Conservation (phyloP, 2,113 vertebrate genomes). For the Loxodonta africana region DNA sequence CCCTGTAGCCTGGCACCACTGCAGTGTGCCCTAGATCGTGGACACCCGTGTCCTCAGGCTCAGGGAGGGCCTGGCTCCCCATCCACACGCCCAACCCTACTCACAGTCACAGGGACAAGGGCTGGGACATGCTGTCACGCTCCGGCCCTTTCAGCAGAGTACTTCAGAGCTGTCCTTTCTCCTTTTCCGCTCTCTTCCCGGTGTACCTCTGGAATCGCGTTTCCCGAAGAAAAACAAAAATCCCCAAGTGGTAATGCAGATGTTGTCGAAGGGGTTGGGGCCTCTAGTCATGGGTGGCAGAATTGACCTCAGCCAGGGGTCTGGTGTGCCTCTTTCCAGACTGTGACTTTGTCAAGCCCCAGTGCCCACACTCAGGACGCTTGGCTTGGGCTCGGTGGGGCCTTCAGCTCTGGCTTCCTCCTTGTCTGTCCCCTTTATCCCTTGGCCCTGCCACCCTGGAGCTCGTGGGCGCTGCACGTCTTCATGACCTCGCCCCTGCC, state of each 20-base stretch:
- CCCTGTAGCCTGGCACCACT: not conserved
- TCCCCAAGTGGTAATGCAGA: accelerated
- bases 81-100: not conserved
- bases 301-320: not conserved
- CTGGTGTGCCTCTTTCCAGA: not conserved
- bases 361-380: not conserved
- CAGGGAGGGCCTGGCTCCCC: not conserved
- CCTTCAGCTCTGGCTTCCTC: not conserved
- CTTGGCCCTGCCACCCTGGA: not conserved
- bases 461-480: not conserved
- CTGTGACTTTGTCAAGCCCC: not conserved
- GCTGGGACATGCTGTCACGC: accelerated
- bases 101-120: accelerated
- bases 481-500: not conserved
- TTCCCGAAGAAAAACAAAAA: not conserved
- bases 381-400: accelerated
- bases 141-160: accelerated
- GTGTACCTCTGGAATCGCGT: accelerated
- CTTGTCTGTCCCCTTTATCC: not conserved
- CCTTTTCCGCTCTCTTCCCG: too few relatives aligned
- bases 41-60: not conserved
- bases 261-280: not conserved
- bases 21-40: not conserved
- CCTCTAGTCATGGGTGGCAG: not conserved
- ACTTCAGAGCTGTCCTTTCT: not conserved